Evolutionary conservation across 2,113 vertebrate genomes (phyloP).

Genomic region (Xyliphius kryptos): DNA sequence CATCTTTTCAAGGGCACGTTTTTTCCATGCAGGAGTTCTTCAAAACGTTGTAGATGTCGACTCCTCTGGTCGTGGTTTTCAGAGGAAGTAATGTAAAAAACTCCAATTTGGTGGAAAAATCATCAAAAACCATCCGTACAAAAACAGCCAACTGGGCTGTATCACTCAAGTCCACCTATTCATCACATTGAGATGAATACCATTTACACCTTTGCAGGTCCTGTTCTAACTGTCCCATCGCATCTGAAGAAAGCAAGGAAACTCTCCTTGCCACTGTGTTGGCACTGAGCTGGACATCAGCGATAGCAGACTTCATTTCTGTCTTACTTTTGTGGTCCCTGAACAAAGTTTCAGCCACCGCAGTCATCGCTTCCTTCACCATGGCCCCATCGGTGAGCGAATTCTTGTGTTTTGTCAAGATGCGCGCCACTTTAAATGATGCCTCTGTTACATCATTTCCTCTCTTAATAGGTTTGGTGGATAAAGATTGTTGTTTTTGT

Average conservation of each 20-base stretch:
- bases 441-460: background rate
- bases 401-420: constrained; percentile 12
- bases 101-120: constrained; percentile 22
- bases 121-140: constrained; percentile 26
- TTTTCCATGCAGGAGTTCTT: constrained; percentile 6
- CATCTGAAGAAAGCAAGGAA: constrained; percentile 6
- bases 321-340: constrained; percentile 17
- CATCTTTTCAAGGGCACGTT: too few relatives aligned
- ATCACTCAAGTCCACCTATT: constrained; percentile 14
- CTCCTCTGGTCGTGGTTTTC: constrained; percentile 19
- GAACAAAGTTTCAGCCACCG: constrained; percentile 6
- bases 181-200: constrained; percentile 25
- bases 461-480: constrained; percentile 3
- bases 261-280: constrained; percentile 23
- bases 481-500: constrained; percentile 2
- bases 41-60: constrained; percentile 1
- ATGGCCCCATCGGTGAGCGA: constrained; percentile 3
- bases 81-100: constrained; percentile 27
- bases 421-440: constrained; percentile 3
- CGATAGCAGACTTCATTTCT: constrained; percentile 29
- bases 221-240: constrained; percentile 2
- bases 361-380: constrained; percentile 12
- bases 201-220: constrained; percentile 26
- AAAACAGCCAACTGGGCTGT: constrained; percentile 22
- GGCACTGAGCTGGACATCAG: constrained; percentile 21